Evolutionary conservation across 1,140 invertebrate genomes (phyloP), one percentile per base, ranked within the genome.

Genomic region (Aricia agestis): DNA sequence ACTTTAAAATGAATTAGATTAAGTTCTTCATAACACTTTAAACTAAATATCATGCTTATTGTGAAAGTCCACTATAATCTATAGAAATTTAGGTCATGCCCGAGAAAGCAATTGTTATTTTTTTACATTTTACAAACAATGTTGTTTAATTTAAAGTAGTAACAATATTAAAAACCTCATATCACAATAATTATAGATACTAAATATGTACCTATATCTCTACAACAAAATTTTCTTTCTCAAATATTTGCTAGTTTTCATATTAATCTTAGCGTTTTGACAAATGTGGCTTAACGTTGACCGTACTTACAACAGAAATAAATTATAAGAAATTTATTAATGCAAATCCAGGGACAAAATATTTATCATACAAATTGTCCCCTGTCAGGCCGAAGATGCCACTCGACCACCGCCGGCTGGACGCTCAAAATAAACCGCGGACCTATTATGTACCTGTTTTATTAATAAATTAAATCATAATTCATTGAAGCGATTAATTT

Each of bases 331-430:
- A 52, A 52, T 52, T 52, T 52, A 52, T 52, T 52, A 15, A 52
- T 52, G 45, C 45, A 52, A 52, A 52, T 52, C 45, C 45, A 5
- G 45, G 45, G 45, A 52, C 13, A 52, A 52, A 52, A 52, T 52
- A 52, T 52, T 52, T 52, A 52, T 52, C 45, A 52, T 52, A 52
- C 45, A 52, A 52, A 52, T 52, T 52, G 45, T 52, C 45, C 45
- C 45, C 45, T 52, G 45, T 52, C 45, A 52, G 45, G 45, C 1
- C 45, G 45, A 52, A 52, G 45, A 52, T 10, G 45, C 2, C 45
- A 52, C 45, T 52, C 45, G 45, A 52, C 45, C 45, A 52, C 45
- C 45, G 13, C 45, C 45, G 13, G 9, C 10, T 4, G 13, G 45
- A 52, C 45, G 45, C 13, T 52, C 45, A 52, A 3, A 52, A 52